phyloP scores from a whole-genome alignment of 2,797 vertebrate genomes.

The Gymnodraco acuticeps region DNA sequence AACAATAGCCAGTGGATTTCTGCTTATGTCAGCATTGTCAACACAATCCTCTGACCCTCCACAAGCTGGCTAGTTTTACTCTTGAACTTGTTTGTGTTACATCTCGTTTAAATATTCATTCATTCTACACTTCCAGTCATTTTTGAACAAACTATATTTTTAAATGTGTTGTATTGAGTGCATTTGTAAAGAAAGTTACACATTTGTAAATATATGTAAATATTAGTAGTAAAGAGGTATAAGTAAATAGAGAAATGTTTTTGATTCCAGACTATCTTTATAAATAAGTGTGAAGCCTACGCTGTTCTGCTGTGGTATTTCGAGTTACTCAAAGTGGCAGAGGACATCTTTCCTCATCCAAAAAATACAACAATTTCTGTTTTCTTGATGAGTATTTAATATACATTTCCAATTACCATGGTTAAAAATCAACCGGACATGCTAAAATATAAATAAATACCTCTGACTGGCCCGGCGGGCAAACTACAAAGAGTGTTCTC shows the following conservation, averaged over 20 bases:
- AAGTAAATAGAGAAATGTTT: constrained; percentile 4
- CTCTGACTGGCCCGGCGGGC: background rate
- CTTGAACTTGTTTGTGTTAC: constrained; percentile 1
- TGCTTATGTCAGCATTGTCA: constrained; percentile 46
- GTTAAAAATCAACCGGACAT: background rate
- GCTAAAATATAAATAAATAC: background rate
- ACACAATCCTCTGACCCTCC: constrained; percentile 29
- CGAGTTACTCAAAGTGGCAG: background rate
- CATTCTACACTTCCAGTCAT: constrained; percentile 1
- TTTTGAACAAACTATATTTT: constrained; percentile 9
- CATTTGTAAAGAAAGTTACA: background rate
- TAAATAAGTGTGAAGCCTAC: background rate
- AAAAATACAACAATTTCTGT: background rate
- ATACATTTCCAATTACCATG: background rate
- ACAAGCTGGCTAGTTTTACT: constrained; percentile 20
- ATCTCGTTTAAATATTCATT: constrained; percentile 30
- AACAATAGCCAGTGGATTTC: constrained; percentile 52
- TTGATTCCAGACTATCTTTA: background rate
- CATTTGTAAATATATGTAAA: background rate
- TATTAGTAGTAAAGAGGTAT: background rate
- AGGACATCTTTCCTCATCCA: background rate
- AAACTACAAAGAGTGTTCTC: background rate
- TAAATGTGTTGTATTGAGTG: background rate
- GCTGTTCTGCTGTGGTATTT: constrained; percentile 6
- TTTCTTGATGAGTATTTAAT: too few relatives aligned